Base-by-base conservation (phyloP, 2,113 vertebrate genomes). In the Siniperca knerii region DNA sequence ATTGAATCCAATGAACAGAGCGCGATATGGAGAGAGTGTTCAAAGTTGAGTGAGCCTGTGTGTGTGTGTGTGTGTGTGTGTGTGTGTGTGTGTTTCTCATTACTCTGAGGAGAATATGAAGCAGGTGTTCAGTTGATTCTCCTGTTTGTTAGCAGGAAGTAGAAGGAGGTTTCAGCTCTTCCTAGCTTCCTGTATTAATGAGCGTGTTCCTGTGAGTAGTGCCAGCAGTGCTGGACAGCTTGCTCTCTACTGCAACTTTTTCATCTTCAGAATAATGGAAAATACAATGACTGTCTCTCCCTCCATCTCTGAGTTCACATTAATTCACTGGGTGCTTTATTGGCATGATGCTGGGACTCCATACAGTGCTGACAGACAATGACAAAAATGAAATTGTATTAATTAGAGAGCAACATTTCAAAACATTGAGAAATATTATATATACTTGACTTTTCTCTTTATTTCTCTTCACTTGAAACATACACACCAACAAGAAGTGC, bases 1-100 rank as follows among this genome's bases (percentile, higher is more conserved):
- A 94, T 93, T 92, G 89, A 92, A 93, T 93, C 52, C 81, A 90
- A 93, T 65, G 90, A 80, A 83, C 78, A 35, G 46, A 81, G 74
- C 75, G 87, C 78, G 86, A 84, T 61, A 77, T 54, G 23, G 67
- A 75, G 64, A 57, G 75, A 72, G 44, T 57, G 54, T 79, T 84
- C 40, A 48, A 57, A 61, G 65, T 60, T 33, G 60, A 79, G 58
- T 6, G 50, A 80, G 74, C 52, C 15, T 46, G 50, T 9, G 35
- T n/a, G 18, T 44, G 46, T 64, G 44, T 35, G 66, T 11, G 35
- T 55, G 70, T 35, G 35, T 55, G 70, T 35, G 42, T 55, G 64
- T 60, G 55, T 25, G 50, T 70, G 71, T 42, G 61, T 42, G 69
- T 55, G 21, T 64, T 11, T 74, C 37, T 90, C 85, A 82, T 80